phyloP scores from a whole-genome alignment of 2,888 invertebrate species.

The Tenodera sinensis region DNA sequence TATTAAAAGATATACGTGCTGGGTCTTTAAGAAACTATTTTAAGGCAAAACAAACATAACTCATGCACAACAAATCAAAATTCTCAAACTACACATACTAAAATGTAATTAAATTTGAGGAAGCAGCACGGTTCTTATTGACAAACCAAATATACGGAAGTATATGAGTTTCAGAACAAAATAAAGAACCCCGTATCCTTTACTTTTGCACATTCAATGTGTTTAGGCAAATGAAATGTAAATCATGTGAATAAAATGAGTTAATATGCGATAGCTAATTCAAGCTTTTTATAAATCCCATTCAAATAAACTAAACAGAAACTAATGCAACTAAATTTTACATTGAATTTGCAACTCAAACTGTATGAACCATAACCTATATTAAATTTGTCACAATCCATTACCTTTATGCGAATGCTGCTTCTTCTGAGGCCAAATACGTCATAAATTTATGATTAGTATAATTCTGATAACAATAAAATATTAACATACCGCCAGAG shows the following conservation, averaged over 20 bases:
- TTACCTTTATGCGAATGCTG: neutral
- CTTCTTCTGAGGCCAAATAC: neutral
- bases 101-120: neutral
- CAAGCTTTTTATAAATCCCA: neutral
- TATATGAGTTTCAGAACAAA: neutral
- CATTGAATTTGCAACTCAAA: neutral
- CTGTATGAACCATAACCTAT: neutral
- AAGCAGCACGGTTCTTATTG: neutral
- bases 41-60: neutral
- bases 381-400: neutral
- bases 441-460: neutral
- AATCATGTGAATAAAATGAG: neutral
- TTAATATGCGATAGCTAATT: neutral
- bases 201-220: neutral
- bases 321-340: neutral
- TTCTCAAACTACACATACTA: neutral
- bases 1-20: conserved; percentile 34
- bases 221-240: neutral
- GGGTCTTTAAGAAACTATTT: neutral
- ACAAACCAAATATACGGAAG: neutral
- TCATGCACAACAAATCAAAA: neutral
- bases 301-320: neutral
- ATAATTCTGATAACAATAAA: neutral
- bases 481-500: neutral
- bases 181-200: neutral